Evolutionary conservation across 2,888 invertebrate species (phyloP).

Genomic region (Morpho deidamia): DNA sequence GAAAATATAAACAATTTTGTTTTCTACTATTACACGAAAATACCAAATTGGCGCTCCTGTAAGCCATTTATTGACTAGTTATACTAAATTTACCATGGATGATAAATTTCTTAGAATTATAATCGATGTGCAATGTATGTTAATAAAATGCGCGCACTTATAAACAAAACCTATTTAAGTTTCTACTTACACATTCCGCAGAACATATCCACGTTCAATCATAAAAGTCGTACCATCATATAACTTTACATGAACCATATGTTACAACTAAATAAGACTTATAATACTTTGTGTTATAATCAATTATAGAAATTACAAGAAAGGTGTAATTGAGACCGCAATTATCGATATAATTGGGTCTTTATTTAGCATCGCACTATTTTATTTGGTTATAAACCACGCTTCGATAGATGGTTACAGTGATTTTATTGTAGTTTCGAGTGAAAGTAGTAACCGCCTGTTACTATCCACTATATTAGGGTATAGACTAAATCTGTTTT

Average conservation of each 20-base stretch:
- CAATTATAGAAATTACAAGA: constrained; percentile 2
- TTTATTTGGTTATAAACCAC: constrained; percentile 8
- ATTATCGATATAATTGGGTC: constrained; percentile 21
- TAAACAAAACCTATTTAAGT: background rate
- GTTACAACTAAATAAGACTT: background rate
- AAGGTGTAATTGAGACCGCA: constrained; percentile 12
- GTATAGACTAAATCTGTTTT: too few species aligned
- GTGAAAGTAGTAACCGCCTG: background rate
- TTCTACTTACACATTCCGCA: constrained; percentile 1
- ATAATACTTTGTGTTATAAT: constrained; percentile 1
- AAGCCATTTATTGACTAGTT: too few species aligned
- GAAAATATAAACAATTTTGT: too few species aligned
- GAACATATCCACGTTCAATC: background rate
- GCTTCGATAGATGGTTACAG: constrained; percentile 14
- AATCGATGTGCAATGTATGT: too few species aligned
- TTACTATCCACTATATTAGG: too few species aligned
- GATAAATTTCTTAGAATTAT: too few species aligned
- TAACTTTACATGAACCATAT: too few species aligned
- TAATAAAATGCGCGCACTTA: background rate
- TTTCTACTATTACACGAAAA: too few species aligned
- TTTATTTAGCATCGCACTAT: constrained; percentile 13
- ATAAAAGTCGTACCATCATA: too few species aligned
- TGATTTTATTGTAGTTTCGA: background rate
- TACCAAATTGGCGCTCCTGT: too few species aligned
- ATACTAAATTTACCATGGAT: too few species aligned